These are phyloP conservation scores for Bicyclus anynana DNA, from an alignment of 1,140 invertebrate species.

Conservation along the genomic window DNA sequence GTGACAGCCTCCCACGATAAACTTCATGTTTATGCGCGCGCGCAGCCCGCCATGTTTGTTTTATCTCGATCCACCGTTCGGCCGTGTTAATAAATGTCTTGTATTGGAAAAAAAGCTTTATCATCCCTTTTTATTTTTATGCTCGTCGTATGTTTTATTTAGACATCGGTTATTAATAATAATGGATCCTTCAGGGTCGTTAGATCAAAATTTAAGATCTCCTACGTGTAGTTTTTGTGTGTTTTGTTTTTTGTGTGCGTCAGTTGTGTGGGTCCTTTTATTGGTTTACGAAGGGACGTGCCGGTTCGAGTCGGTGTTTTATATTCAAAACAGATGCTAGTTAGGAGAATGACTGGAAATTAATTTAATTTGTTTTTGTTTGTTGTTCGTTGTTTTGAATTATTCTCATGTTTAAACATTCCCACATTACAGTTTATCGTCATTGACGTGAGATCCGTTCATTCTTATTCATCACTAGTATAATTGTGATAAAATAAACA, in stretches of 20 bases:
- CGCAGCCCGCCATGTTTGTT: slow-evolving; percentile 74
- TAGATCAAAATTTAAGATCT: slow-evolving; percentile 73
- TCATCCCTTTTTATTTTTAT: slow-evolving; percentile 58
- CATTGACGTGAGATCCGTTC: slow-evolving; percentile 4
- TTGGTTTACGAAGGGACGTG: slow-evolving; percentile 53
- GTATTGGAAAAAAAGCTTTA: slow-evolving; percentile 59
- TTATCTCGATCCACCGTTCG: slow-evolving; percentile 66
- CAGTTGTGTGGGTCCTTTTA: slow-evolving; percentile 63
- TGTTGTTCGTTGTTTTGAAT: slow-evolving; percentile 58
- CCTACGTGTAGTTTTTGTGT: slow-evolving; percentile 42
- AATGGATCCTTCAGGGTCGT: slow-evolving; percentile 67
- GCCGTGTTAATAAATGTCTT: slow-evolving; percentile 73
- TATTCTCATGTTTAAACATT: slow-evolving; percentile 60
- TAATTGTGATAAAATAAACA: too few species aligned
- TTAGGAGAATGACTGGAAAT: slow-evolving; percentile 56
- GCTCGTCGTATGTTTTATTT: slow-evolving; percentile 68
- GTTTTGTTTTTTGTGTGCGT: slow-evolving; percentile 57
- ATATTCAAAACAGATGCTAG: slow-evolving; percentile 72
- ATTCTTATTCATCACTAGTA: neutral
- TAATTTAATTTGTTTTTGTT: slow-evolving; percentile 65
- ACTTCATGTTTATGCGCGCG: slow-evolving; percentile 67
- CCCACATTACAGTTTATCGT: slow-evolving; percentile 46
- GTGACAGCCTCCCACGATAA: slow-evolving; percentile 76
- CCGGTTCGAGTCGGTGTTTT: slow-evolving; percentile 51
- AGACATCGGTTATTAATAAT: slow-evolving; percentile 75